Evolutionary conservation across 2,888 invertebrate genomes (phyloP).

Genomic region (Pandemis corylana): DNA sequence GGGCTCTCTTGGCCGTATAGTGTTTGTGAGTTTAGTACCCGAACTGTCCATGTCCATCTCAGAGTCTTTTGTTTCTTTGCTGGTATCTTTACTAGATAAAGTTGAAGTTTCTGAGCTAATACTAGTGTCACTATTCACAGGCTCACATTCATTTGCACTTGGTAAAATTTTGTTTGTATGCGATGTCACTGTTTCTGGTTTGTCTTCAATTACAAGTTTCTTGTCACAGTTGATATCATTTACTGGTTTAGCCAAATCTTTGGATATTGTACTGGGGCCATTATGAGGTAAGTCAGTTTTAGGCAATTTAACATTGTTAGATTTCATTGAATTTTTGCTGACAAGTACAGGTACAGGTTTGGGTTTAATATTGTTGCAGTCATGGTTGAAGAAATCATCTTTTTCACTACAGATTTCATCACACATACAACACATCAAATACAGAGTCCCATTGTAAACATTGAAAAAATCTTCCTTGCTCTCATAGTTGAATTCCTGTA

Average conservation of each 20-base stretch:
- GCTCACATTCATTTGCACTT: conserved; percentile 57
- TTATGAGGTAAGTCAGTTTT: conserved; percentile 65
- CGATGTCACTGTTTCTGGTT: conserved; percentile 59
- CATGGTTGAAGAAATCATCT: conserved; percentile 91
- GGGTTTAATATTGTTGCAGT: conserved; percentile 85
- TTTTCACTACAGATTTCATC: conserved; percentile 91
- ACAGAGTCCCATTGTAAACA: conserved; percentile 88
- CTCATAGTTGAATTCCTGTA: conserved; percentile 88
- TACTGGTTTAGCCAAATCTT: conserved; percentile 57
- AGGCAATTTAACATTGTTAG: conserved; percentile 64
- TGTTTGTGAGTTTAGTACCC: conserved; percentile 59
- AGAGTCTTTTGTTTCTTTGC: conserved; percentile 60
- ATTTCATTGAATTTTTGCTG: conserved; percentile 74
- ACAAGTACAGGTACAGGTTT: conserved; percentile 81
- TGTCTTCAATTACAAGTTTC: conserved; percentile 63
- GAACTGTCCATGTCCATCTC: conserved; percentile 64
- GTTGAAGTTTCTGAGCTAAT: conserved; percentile 61
- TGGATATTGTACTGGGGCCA: conserved; percentile 61
- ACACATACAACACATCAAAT: conserved; percentile 92
- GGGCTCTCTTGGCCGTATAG: conserved; percentile 51
- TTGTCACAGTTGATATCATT: conserved; percentile 55
- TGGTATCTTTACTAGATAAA: conserved; percentile 63
- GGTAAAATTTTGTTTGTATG: conserved; percentile 55
- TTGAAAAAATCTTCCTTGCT: conserved; percentile 88
- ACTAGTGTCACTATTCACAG: conserved; percentile 65